A percentile compares a stretch with the other conserved stretches of the same genome.
phyloP scores from a whole-genome alignment of 2,888 invertebrate genomes.

The Drosophila koepferae region DNA sequence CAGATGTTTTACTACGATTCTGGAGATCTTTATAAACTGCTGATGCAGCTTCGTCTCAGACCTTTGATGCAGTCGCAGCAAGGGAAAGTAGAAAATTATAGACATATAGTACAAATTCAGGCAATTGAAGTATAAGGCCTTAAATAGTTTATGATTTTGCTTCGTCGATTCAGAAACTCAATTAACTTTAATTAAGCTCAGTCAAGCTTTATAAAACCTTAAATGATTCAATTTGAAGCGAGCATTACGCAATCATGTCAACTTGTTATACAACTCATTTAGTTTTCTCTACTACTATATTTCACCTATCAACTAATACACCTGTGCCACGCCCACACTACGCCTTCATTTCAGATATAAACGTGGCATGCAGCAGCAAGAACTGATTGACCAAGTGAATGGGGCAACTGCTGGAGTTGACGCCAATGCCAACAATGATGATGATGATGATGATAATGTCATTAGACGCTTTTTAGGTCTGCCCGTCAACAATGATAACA shows the following conservation, averaged over 20 bases:
- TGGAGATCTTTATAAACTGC: too few relatives aligned
- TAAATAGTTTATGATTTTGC: too few relatives aligned
- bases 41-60: too few relatives aligned
- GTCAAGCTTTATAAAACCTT: too few relatives aligned
- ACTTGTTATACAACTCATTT: neutral
- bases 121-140: too few relatives aligned
- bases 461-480: slow-evolving; percentile 63
- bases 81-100: too few relatives aligned
- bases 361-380: slow-evolving; percentile 38
- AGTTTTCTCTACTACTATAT: neutral
- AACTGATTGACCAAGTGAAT: slow-evolving; percentile 54
- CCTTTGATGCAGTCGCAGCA: too few relatives aligned
- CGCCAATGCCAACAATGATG: slow-evolving; percentile 5
- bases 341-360: slow-evolving; percentile 54
- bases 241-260: neutral
- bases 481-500: slow-evolving; percentile 43
- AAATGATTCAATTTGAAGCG: neutral
- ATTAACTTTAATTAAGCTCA: too few relatives aligned
- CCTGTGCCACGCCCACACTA: neutral
- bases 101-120: too few relatives aligned
- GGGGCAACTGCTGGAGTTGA: slow-evolving; percentile 9
- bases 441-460: slow-evolving; percentile 36
- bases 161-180: neutral
- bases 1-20: too few relatives aligned
- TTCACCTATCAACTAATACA: neutral